Percentiles rank a stretch among this genome's conserved stretches.
Evolutionary conservation across 2,797 vertebrate species (phyloP).

Genomic region (Lacerta agilis): DNA sequence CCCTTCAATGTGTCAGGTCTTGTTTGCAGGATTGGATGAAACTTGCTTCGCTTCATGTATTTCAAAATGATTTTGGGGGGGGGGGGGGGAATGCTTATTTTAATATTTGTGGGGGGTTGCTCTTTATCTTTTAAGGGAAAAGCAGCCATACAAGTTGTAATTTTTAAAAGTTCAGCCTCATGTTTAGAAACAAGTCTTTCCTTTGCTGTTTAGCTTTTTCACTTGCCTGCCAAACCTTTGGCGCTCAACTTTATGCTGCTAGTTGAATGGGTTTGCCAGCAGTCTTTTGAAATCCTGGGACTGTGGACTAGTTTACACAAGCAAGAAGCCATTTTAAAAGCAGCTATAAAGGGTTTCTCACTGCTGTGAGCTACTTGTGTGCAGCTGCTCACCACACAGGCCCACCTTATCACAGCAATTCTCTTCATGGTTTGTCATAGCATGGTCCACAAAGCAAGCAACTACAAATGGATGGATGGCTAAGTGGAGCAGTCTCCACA

Average conservation of each 20-base stretch:
- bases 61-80: constrained; percentile 12
- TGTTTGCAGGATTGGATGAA: constrained; percentile 25
- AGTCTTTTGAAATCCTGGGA: constrained; percentile 25
- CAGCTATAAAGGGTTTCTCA: neutral
- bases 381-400: neutral
- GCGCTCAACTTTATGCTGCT: constrained; percentile 18
- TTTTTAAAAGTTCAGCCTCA: constrained; percentile 20
- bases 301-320: neutral
- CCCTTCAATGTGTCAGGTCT: neutral
- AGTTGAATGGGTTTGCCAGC: constrained; percentile 47
- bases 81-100: constrained; percentile 1
- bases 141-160: constrained; percentile 37
- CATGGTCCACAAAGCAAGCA: neutral
- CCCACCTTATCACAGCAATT: neutral
- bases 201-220: constrained; percentile 39
- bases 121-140: constrained; percentile 41
- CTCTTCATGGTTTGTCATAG: neutral
- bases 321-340: neutral
- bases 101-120: constrained; percentile 21
- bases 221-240: constrained; percentile 50
- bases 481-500: neutral
- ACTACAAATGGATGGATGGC: neutral
- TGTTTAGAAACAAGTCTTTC: constrained; percentile 42
- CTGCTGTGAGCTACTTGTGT: neutral
- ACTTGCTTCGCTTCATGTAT: constrained; percentile 31